Conservation (phyloP, 37 sponge, comb jelly and placozoan genomes). For the Ephydatia muelleri region DNA sequence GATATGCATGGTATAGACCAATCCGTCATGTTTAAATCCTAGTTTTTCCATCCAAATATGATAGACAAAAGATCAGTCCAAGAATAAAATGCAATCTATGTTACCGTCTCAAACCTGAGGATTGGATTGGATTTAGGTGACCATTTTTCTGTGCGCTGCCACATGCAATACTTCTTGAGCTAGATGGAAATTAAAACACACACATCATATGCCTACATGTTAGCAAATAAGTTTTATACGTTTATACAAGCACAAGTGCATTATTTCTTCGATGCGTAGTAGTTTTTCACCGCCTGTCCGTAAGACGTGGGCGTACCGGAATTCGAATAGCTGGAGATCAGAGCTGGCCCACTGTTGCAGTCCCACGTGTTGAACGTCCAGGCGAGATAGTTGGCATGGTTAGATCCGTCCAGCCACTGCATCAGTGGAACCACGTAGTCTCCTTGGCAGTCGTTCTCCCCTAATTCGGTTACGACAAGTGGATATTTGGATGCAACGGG, state of each 20-base stretch:
- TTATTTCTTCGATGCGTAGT: constrained; percentile 8
- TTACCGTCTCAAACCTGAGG: no score
- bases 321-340: constrained; percentile 10
- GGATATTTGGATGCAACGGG: neutral
- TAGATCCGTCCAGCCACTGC: constrained; percentile 14
- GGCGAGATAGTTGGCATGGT: constrained; percentile 9
- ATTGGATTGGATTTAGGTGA: no score
- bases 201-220: no score
- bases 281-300: constrained; percentile 15
- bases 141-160: no score
- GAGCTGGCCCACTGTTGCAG: constrained; percentile 30
- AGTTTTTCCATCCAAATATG: no score
- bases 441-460: constrained; percentile 30
- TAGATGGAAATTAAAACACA: no score
- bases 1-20: no score
- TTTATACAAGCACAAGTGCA: neutral
- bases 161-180: no score
- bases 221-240: no score
- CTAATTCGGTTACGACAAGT: constrained; percentile 18
- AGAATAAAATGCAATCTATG: no score
- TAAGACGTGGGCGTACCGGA: constrained; percentile 11
- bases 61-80: no score
- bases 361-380: constrained; percentile 42
- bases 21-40: no score
- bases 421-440: constrained; percentile 8